Conservation (phyloP, 2,888 invertebrate genomes). For the Scaptomyza caliginosa region DNA sequence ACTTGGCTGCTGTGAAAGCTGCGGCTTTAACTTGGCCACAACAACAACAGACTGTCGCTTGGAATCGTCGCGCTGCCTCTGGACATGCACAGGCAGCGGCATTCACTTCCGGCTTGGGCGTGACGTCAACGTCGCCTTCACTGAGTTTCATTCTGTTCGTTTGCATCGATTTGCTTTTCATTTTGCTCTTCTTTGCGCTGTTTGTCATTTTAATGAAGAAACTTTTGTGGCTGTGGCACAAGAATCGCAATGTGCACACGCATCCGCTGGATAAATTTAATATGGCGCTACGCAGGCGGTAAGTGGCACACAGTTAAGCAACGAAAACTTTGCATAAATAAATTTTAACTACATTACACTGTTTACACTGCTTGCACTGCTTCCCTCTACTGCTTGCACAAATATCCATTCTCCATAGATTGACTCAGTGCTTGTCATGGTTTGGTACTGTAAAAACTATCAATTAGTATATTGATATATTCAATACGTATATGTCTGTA, state of each 20-base stretch:
- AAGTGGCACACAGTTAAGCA: constrained; percentile 43
- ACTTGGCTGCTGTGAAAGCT: constrained; percentile 49
- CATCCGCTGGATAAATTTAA: constrained; percentile 86
- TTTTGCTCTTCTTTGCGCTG: constrained; percentile 88
- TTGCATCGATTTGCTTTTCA: constrained; percentile 88
- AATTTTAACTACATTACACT: constrained; percentile 10
- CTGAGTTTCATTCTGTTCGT: constrained; percentile 81
- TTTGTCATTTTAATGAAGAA: constrained; percentile 88
- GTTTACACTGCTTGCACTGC: constrained; percentile 2
- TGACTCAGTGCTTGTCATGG: too few relatives aligned
- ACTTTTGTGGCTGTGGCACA: constrained; percentile 86
- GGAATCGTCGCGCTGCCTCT: constrained; percentile 27
- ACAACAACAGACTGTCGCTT: constrained; percentile 19
- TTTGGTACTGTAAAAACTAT: background rate
- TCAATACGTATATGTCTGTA: constrained; percentile 7
- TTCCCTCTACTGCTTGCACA: background rate
- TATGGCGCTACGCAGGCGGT: constrained; percentile 85
- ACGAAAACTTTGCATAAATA: background rate
- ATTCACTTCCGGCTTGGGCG: constrained; percentile 57
- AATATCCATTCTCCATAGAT: background rate
- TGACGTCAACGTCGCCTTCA: constrained; percentile 58
- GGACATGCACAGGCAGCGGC: constrained; percentile 51
- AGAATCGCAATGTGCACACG: constrained; percentile 81
- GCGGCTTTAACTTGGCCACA: constrained; percentile 59
- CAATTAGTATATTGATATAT: constrained; percentile 10